Conservation (phyloP, 2,888 invertebrate species). For the Drosophila paramelanica region DNA sequence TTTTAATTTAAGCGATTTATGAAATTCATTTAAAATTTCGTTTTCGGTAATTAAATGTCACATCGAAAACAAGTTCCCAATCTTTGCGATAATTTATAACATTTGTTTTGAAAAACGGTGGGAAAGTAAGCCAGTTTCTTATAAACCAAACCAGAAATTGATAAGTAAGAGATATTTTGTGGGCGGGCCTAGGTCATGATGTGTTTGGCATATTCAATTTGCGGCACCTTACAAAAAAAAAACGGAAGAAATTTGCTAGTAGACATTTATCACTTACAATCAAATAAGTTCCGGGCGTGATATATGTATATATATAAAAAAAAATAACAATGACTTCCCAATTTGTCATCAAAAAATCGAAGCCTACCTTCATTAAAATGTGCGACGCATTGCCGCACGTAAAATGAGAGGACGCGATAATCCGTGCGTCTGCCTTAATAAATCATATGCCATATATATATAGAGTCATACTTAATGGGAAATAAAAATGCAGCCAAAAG, state of each 20-base stretch:
- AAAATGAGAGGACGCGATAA: slow-evolving; percentile 55
- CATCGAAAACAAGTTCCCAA: slow-evolving; percentile 43
- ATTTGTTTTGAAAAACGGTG: slow-evolving; percentile 41
- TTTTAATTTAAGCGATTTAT: slow-evolving; percentile 28
- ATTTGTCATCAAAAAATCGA: slow-evolving; percentile 60
- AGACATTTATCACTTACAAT: slow-evolving; percentile 44
- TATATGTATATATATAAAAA: background rate
- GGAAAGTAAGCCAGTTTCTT: slow-evolving; percentile 40
- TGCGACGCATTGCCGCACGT: slow-evolving; percentile 35
- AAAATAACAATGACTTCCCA: slow-evolving; percentile 61
- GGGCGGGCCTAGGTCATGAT: slow-evolving; percentile 12
- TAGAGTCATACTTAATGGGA: slow-evolving; percentile 2
- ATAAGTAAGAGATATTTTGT: slow-evolving; percentile 1
- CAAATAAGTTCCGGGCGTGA: slow-evolving; percentile 58
- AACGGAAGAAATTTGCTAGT: background rate
- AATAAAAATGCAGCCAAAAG: slow-evolving; percentile 1
- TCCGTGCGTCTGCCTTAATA: slow-evolving; percentile 37
- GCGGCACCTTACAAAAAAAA: slow-evolving; percentile 4
- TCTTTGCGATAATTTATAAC: slow-evolving; percentile 33
- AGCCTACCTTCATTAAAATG: slow-evolving; percentile 51
- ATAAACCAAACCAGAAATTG: slow-evolving; percentile 21
- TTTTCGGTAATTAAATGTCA: slow-evolving; percentile 27
- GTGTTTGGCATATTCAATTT: slow-evolving; percentile 16
- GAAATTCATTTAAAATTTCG: slow-evolving; percentile 32
- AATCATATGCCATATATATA: slow-evolving; percentile 35